phyloP scores from a whole-genome alignment of 2,888 invertebrate genomes.

The Cloeon dipterum region DNA sequence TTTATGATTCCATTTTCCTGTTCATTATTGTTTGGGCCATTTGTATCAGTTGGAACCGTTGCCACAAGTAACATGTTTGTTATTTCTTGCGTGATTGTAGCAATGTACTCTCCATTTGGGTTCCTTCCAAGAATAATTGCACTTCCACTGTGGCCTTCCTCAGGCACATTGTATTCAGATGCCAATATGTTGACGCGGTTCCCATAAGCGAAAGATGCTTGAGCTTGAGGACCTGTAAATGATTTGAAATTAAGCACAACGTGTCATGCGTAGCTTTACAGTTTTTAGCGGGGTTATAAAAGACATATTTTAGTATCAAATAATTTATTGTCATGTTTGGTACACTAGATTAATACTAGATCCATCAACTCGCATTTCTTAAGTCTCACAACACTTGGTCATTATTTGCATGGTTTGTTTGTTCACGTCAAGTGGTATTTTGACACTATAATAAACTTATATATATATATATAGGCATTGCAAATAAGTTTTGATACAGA shows the following conservation, averaged over 20 bases:
- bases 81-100: conserved; percentile 24
- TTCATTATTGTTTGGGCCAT: neutral
- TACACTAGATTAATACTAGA: no score
- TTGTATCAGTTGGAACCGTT: conserved; percentile 6
- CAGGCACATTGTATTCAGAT: conserved; percentile 40
- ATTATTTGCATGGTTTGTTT: no score
- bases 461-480: no score
- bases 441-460: no score
- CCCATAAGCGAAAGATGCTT: conserved; percentile 42
- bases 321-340: no score
- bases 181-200: conserved; percentile 45
- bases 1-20: neutral
- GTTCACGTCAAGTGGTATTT: no score
- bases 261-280: no score
- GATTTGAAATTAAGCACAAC: conserved; percentile 1
- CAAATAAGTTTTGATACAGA: no score
- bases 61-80: conserved; percentile 10
- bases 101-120: conserved; percentile 20
- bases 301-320: no score
- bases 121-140: conserved; percentile 42
- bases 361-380: no score
- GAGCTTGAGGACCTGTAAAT: conserved; percentile 34
- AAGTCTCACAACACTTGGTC: no score
- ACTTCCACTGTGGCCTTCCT: conserved; percentile 38
- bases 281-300: no score